These are phyloP conservation scores for Saimiri boliviensis DNA, from an alignment of 2,113 vertebrate species.

Conservation along the genomic window DNA sequence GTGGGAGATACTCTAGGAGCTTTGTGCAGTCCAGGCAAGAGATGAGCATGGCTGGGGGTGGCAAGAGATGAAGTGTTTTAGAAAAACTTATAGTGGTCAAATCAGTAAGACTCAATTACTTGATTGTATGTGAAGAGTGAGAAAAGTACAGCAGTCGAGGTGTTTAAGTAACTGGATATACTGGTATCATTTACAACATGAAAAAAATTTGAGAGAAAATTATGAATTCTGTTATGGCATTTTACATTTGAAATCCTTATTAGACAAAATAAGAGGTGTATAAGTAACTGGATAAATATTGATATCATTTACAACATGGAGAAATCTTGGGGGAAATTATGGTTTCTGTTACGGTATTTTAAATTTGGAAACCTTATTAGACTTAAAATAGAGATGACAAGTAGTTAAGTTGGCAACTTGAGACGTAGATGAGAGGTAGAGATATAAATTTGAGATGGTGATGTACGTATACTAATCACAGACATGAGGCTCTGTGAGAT, in stretches of 20 bases:
- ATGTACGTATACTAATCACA: neutral
- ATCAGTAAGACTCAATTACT: neutral
- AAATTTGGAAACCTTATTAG: neutral
- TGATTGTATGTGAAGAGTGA: neutral
- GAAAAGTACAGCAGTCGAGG: neutral
- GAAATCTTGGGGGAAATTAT: neutral
- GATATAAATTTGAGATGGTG: neutral
- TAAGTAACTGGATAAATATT: neutral
- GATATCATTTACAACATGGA: neutral
- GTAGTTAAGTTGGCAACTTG: neutral
- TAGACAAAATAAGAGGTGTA: neutral
- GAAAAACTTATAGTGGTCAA: neutral
- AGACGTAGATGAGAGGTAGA: neutral
- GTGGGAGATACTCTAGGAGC: neutral
- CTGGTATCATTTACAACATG: neutral
- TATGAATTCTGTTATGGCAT: neutral
- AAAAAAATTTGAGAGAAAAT: neutral
- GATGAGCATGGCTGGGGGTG: neutral
- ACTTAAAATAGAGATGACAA: neutral
- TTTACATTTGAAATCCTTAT: neutral
- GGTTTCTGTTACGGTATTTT: neutral
- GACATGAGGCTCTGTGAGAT: neutral
- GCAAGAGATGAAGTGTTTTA: neutral
- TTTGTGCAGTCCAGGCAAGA: rapidly evolving
- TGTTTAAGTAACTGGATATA: neutral